phyloP scores from a whole-genome alignment of 2,888 invertebrate species.

The Sylvicola fuscatus region DNA sequence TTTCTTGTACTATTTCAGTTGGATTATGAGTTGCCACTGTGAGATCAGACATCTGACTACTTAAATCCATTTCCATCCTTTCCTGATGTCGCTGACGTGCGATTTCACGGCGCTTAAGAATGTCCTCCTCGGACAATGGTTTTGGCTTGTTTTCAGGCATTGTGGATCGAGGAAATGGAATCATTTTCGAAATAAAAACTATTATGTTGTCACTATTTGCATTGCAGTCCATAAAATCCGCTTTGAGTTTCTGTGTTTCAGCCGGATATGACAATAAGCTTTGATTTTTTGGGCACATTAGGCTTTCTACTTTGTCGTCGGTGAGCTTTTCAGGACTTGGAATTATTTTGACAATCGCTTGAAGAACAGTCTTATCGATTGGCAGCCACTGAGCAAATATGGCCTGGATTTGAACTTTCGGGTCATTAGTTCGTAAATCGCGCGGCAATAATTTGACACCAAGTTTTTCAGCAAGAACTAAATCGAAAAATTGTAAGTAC shows the following conservation, averaged over 20 bases:
- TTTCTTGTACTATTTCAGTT: not conserved
- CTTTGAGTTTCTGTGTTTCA: constrained; percentile 48
- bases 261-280: constrained; percentile 44
- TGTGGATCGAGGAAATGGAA: constrained; percentile 50
- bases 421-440: constrained; percentile 61
- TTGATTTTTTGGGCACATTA: constrained; percentile 53
- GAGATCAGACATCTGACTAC: not conserved
- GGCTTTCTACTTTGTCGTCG: constrained; percentile 57
- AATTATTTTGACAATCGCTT: constrained; percentile 60
- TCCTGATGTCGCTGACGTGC: constrained; percentile 45
- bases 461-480: constrained; percentile 47
- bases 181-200: constrained; percentile 43
- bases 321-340: constrained; percentile 60
- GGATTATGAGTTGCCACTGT: not conserved
- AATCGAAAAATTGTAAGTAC: not conserved
- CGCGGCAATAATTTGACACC: constrained; percentile 52
- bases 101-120: constrained; percentile 41
- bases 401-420: constrained; percentile 55
- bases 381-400: constrained; percentile 82
- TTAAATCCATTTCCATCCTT: constrained; percentile 16
- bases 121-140: constrained; percentile 52
- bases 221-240: constrained; percentile 48
- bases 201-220: constrained; percentile 40
- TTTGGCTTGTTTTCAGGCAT: constrained; percentile 66
- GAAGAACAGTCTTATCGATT: constrained; percentile 57